Evolutionary conservation across 2,888 invertebrate species (phyloP).

Genomic region (Timema cristinae): DNA sequence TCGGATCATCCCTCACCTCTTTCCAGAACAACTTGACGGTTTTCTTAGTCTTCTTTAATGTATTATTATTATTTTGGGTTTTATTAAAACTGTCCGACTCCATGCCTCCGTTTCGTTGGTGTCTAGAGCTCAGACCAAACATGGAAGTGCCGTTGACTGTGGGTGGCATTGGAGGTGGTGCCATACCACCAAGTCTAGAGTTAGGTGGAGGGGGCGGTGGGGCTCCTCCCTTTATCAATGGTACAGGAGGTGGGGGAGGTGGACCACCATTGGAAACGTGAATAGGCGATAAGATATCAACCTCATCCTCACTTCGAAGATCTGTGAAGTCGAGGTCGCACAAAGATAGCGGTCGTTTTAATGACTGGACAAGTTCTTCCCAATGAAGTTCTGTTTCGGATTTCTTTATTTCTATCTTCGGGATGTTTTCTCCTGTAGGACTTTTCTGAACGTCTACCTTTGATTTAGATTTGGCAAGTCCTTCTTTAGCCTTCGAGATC

Average conservation of each 20-base stretch:
- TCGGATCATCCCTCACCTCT: conserved; percentile 78
- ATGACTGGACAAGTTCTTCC: conserved; percentile 81
- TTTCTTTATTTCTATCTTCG: conserved; percentile 64
- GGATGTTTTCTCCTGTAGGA: conserved; percentile 60
- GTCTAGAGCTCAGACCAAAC: conserved; percentile 43
- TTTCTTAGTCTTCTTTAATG: conserved; percentile 83
- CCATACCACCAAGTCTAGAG: conserved; percentile 33
- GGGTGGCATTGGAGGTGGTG: conserved; percentile 42
- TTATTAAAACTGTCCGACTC: conserved; percentile 33
- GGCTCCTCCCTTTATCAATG: conserved; percentile 51
- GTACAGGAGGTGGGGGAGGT: conserved; percentile 76
- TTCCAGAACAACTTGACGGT: conserved; percentile 98
- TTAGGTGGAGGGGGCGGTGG: conserved; percentile 50
- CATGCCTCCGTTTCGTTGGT: conserved; percentile 26
- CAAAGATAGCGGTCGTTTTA: conserved; percentile 71
- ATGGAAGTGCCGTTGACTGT: conserved; percentile 34
- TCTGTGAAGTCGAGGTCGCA: conserved; percentile 98
- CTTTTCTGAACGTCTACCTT: conserved; percentile 73
- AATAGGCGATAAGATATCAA: conserved; percentile 67
- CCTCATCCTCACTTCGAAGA: conserved; percentile 82
- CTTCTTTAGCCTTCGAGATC: conserved; percentile 91
- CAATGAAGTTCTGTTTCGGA: conserved; percentile 93
- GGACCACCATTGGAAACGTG: conserved; percentile 64
- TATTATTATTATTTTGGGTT: conserved; percentile 41
- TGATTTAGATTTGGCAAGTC: conserved; percentile 80